phyloP scores from a whole-genome alignment of 2,888 invertebrate species.

The Cephus nigrinus region DNA sequence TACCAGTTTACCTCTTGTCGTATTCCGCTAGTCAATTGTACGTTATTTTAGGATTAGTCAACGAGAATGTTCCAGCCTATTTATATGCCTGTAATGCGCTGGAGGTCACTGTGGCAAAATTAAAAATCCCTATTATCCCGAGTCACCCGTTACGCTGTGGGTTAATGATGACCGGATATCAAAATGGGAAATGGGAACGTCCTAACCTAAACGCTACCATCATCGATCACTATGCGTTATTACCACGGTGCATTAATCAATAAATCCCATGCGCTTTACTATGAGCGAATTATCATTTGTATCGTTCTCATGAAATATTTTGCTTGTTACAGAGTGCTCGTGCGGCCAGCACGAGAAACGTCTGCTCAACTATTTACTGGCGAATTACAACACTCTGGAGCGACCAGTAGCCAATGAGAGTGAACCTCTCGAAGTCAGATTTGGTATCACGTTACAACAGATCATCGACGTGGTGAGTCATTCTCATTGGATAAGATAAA shows the following conservation, averaged over 20 bases:
- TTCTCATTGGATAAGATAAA: slow-evolving; percentile 19
- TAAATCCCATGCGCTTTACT: not conserved
- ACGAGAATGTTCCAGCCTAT: not conserved
- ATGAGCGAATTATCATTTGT: not conserved
- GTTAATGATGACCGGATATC: not conserved
- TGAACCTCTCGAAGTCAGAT: slow-evolving; percentile 89
- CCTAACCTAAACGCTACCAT: not conserved
- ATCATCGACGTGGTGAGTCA: slow-evolving; percentile 94
- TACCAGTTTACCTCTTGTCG: not conserved
- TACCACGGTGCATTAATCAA: not conserved
- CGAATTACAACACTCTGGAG: slow-evolving; percentile 88
- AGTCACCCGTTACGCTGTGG: not conserved
- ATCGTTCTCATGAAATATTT: not conserved
- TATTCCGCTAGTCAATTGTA: not conserved
- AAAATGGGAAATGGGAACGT: not conserved
- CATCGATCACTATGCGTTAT: not conserved
- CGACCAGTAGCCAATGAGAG: slow-evolving; percentile 93
- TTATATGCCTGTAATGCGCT: not conserved
- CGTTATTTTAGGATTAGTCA: not conserved
- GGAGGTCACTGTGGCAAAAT: not conserved
- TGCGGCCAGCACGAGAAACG: slow-evolving; percentile 92
- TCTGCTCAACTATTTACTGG: slow-evolving; percentile 84
- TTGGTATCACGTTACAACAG: slow-evolving; percentile 91
- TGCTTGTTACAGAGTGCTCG: slow-evolving; percentile 78
- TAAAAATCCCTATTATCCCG: not conserved